A percentile compares a stretch with the other conserved stretches of the same genome.
phyloP scores from a whole-genome alignment of 2,888 invertebrate genomes.

The Tineola bisselliella region DNA sequence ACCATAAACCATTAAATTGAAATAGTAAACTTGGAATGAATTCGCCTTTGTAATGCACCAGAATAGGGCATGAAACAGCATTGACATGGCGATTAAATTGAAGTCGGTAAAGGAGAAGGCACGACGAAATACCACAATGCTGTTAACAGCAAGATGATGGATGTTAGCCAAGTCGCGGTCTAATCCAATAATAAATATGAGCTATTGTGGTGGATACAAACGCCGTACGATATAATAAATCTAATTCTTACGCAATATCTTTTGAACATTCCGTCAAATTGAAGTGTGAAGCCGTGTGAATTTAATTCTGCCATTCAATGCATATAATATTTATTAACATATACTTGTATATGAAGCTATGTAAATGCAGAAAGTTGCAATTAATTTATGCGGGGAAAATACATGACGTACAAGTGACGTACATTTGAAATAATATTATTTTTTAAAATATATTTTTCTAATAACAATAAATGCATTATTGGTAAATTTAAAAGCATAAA shows the following conservation, averaged over 20 bases:
- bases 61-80: neutral
- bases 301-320: neutral
- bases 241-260: conserved; percentile 12
- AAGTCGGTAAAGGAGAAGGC: conserved; percentile 9
- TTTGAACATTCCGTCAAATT: conserved; percentile 5
- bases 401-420: too few relatives aligned
- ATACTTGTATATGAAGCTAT: neutral
- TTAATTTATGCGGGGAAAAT: too few relatives aligned
- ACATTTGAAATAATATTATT: too few relatives aligned
- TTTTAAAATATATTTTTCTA: too few relatives aligned
- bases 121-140: conserved; percentile 5
- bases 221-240: conserved; percentile 10
- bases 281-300: neutral
- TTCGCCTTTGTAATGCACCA: neutral
- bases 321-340: neutral
- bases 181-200: conserved; percentile 31
- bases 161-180: conserved; percentile 28
- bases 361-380: neutral
- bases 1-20: neutral
- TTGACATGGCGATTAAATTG: neutral
- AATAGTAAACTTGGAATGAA: neutral
- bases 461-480: too few relatives aligned
- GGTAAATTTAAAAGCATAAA: too few relatives aligned
- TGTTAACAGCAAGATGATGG: conserved; percentile 21
- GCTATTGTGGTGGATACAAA: conserved; percentile 25